phyloP scores from a whole-genome alignment of 2,888 invertebrate genomes.

The Rotaria macrura region DNA sequence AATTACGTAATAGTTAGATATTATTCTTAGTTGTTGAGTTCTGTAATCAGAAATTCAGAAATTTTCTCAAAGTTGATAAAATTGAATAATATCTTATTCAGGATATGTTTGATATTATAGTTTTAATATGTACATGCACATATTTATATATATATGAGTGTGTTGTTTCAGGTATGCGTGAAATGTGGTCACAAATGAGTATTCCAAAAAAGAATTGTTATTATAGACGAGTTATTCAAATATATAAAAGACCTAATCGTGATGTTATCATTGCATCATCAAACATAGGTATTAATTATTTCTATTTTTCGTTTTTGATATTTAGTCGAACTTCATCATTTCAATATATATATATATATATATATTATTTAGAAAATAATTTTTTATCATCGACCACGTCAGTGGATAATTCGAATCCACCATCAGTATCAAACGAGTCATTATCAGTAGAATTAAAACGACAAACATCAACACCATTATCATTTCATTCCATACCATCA shows the following conservation, averaged over 20 bases:
- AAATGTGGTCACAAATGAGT: neutral
- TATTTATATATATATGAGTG: no score
- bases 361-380: neutral
- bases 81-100: no score
- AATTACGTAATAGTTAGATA: neutral
- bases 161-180: neutral
- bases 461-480: slow-evolving; percentile 9
- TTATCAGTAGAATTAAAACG: neutral
- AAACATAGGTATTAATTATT: neutral
- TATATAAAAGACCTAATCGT: neutral
- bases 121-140: no score
- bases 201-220: neutral
- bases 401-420: neutral
- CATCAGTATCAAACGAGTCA: neutral
- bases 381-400: neutral
- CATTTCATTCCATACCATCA: neutral
- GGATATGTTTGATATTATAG: no score
- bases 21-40: no score
- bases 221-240: neutral
- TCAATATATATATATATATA: no score
- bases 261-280: slow-evolving; percentile 1
- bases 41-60: no score
- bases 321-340: no score
- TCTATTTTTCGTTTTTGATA: neutral
- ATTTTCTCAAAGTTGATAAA: no score